Base-by-base conservation (phyloP, 2,888 invertebrate genomes). In the Philopedon plagiatum region DNA sequence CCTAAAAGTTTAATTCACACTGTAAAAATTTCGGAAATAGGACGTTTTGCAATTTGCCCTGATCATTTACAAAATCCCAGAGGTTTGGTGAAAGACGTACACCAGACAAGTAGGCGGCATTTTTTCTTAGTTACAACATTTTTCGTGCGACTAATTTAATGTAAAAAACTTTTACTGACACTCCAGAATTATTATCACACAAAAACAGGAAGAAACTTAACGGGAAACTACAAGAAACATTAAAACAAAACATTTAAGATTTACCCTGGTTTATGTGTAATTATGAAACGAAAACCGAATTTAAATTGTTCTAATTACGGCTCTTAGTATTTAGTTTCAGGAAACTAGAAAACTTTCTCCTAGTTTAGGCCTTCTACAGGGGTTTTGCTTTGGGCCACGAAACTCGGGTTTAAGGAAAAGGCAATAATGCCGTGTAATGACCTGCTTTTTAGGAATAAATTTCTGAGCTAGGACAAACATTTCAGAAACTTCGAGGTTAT, bases 281-380 rank as follows among this genome's bases (percentile, higher is more conserved):
- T 61, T 61, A 69, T 69, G 68, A 68, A 49, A 62, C 69, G 69
- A 57, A 69, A 63, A 62, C 62, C 62, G 69, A 69, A 69, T 69
- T 69, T 69, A 69, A 69, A 69, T 69, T 51, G 44, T 62, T 69
- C 63, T 63, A 69, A 61, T 69, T 54, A 56, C 32, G 19, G 56
- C 62, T 46, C 21, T 65, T 57, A 63, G 62, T 49, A 62, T 69
- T 56, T 69, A 69, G 62, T 62, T 62, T 63, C 19, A 39, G 41
- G 57, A 57, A 69, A 63, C 69, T 69, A 63, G 63, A 57, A 69
- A 61, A 69, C 69, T 63, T 69, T 63, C 62, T 63, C 37, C 41
- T 60, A 49, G 67, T 29, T 49, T 41, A 37, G 67, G 46, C 37
- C 67, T 37, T 67, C 60, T 34, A 49, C 21, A 18, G 67, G 60